phyloP scores from a whole-genome alignment of 1,140 invertebrate genomes.

The Drosophila gunungcola region DNA sequence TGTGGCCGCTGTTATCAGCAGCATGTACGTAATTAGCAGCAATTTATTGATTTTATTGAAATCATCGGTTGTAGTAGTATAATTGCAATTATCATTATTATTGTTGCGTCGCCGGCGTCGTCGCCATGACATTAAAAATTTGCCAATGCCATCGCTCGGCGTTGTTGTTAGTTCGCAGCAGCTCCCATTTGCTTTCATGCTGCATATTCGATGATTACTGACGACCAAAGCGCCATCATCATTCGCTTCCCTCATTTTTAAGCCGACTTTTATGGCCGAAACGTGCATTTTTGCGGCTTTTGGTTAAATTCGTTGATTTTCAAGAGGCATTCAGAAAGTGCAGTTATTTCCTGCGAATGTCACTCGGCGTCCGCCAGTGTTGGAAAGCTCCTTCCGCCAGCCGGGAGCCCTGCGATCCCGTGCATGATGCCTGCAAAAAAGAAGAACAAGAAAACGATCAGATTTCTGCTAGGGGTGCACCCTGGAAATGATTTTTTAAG shows the following conservation, averaged over 20 bases:
- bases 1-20: constrained; percentile 80
- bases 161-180: constrained; percentile 19
- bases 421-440: constrained; percentile 48
- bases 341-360: constrained; percentile 34
- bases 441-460: constrained; percentile 10
- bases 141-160: constrained; percentile 50
- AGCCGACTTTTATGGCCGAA: constrained; percentile 57
- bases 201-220: constrained; percentile 28
- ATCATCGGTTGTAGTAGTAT: constrained; percentile 65
- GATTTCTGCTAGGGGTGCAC: background rate
- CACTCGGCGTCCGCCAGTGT: constrained; percentile 42
- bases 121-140: constrained; percentile 72
- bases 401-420: background rate
- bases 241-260: constrained; percentile 8
- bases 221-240: constrained; percentile 8
- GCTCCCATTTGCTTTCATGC: constrained; percentile 23
- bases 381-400: constrained; percentile 34
- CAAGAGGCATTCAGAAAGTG: constrained; percentile 36
- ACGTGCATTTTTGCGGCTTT: constrained; percentile 72
- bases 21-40: constrained; percentile 78
- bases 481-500: no score
- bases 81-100: constrained; percentile 79
- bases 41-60: constrained; percentile 84
- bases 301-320: constrained; percentile 68
- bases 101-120: constrained; percentile 60